Evolutionary conservation across 1,140 invertebrate species (phyloP), one percentile per base, ranked within the genome.

Genomic region (Megathymus violae): DNA sequence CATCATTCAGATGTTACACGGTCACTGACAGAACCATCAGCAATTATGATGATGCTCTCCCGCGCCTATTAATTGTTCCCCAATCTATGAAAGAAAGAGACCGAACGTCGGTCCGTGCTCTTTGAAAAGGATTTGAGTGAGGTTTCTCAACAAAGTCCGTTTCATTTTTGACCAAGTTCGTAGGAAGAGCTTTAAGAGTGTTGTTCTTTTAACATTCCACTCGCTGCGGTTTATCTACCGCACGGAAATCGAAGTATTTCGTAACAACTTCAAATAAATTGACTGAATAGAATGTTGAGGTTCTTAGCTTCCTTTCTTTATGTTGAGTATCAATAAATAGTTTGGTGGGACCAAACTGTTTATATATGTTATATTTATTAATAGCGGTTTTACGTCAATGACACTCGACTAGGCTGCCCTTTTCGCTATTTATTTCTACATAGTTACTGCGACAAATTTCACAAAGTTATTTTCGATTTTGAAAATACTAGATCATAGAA

Each of bases 41-140:
- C n/a, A n/a, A n/a, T n/a, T n/a, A n/a, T n/a, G n/a, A n/a, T n/a
- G n/a, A n/a, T n/a, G n/a, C n/a, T n/a, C 1, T 15, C 15, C n/a
- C 19, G 1, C 4, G 27, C 64, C 31, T 48, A n/a, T 71, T 11
- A 74, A 22, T 67, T 76, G 19, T 7, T 36, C 58, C 54, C 36
- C 4, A 58, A 59, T n/a, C n/a, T 13, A 59, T 36, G 25, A 67
- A 70, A 63, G 48, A 64, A 61, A 69, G 63, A 65, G 62, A 78
- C 74, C 68, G 74, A 78, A 66, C 66, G 68, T 62, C 58, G 67
- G 71, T 67, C 71, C 64, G 61, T 62, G 61, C 66, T 69, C 68
- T 71, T 74, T 74, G 65, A 52, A 51, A 72, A 73, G 74, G 67
- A 71, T 76, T 79, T 67, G 65, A 79, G 75, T 68, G 62, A 58